Percentiles rank a stretch among this genome's conserved stretches.
phyloP scores from a whole-genome alignment of 2,113 vertebrate genomes.

The Ctenomys sociabilis region DNA sequence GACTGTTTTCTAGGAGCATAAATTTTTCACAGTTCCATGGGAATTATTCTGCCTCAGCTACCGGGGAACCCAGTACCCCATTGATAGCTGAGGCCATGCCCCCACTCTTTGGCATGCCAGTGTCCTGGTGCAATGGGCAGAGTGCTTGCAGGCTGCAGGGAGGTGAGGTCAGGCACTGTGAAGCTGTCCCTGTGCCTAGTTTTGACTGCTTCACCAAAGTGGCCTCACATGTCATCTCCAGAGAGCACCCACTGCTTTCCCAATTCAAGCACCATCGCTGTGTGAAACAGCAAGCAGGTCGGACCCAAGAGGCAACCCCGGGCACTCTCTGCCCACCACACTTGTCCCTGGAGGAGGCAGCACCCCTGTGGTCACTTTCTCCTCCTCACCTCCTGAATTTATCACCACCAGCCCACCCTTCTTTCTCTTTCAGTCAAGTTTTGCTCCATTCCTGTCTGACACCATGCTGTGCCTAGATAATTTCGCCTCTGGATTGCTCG shows the following conservation, averaged over 20 bases:
- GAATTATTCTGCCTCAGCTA: neutral
- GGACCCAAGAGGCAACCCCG: too few species aligned
- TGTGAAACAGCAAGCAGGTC: neutral
- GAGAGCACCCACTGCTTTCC: fast-evolving
- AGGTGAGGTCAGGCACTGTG: too few species aligned
- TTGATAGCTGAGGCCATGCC: fast-evolving
- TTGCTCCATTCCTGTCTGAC: neutral
- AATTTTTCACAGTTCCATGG: neutral
- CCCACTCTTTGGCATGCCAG: fast-evolving
- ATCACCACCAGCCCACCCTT: neutral
- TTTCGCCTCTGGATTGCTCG: neutral
- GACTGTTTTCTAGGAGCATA: neutral
- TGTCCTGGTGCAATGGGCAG: too few species aligned
- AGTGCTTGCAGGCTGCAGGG: neutral
- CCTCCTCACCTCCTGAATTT: neutral
- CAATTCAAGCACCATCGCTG: fast-evolving
- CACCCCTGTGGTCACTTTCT: neutral
- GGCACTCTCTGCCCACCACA: too few species aligned
- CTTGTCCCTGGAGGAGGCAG: neutral
- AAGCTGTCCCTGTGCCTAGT: neutral
- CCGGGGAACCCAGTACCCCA: neutral
- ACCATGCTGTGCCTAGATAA: neutral
- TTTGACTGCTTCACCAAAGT: neutral
- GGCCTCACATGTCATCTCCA: neutral
- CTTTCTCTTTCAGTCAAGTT: neutral